These are phyloP conservation scores for Torymus auratus DNA, from an alignment of 2,888 invertebrate species.

Conservation along the genomic window DNA sequence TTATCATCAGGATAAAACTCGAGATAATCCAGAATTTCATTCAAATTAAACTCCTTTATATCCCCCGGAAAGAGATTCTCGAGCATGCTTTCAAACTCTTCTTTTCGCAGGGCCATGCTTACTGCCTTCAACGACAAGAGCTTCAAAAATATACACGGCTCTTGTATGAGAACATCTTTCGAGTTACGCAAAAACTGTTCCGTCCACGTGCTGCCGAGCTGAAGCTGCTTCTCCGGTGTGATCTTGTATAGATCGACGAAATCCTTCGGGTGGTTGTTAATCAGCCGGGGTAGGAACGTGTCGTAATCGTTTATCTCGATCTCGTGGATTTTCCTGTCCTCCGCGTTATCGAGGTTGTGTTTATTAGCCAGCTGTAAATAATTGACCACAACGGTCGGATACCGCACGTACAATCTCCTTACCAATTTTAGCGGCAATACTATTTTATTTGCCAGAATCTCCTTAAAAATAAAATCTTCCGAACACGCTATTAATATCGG, in stretches of 20 bases:
- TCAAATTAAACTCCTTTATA: slow-evolving; percentile 24
- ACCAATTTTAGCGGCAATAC: slow-evolving; percentile 57
- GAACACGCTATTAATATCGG: slow-evolving; percentile 67
- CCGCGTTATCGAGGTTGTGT: neutral
- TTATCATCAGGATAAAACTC: slow-evolving; percentile 34
- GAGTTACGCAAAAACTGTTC: slow-evolving; percentile 30
- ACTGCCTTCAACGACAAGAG: slow-evolving; percentile 39
- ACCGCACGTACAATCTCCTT: slow-evolving; percentile 57
- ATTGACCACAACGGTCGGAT: slow-evolving; percentile 37
- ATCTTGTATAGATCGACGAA: slow-evolving; percentile 48
- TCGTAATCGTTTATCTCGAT: slow-evolving; percentile 44
- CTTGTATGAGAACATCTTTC: slow-evolving; percentile 17
- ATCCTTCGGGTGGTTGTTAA: slow-evolving; percentile 30
- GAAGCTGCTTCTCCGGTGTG: slow-evolving; percentile 27
- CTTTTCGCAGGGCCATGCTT: neutral
- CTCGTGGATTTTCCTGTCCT: neutral
- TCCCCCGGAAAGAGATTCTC: slow-evolving; percentile 42
- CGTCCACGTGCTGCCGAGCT: slow-evolving; percentile 30
- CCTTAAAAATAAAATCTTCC: slow-evolving; percentile 64
- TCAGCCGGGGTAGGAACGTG: slow-evolving; percentile 42
- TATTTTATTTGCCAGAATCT: slow-evolving; percentile 58
- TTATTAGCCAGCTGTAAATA: slow-evolving; percentile 64
- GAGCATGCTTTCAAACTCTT: slow-evolving; percentile 29
- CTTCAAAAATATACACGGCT: slow-evolving; percentile 44
- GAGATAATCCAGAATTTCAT: slow-evolving; percentile 13